phyloP scores from a whole-genome alignment of 2,113 vertebrate species.

The Pandion haliaetus region DNA sequence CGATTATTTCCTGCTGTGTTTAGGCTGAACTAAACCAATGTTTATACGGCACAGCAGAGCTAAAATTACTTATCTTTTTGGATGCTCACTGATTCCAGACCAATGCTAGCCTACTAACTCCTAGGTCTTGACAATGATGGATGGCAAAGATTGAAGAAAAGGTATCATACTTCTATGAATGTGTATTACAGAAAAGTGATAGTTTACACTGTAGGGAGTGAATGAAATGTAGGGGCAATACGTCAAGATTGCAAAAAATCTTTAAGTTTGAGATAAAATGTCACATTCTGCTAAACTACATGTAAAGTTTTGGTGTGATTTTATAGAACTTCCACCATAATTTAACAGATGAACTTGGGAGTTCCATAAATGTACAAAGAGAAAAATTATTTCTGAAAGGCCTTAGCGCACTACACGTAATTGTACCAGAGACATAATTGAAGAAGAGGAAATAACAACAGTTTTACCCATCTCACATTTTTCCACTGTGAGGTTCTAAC shows the following conservation, averaged over 20 bases:
- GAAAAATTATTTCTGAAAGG: background rate
- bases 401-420: background rate
- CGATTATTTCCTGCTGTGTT: background rate
- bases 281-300: background rate
- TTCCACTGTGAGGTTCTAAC: background rate
- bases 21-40: constrained; percentile 9
- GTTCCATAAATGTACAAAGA: background rate
- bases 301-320: background rate
- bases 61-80: constrained; percentile 17
- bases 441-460: background rate
- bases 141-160: constrained; percentile 22
- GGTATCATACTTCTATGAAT: background rate
- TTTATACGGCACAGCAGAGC: constrained; percentile 10
- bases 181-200: background rate
- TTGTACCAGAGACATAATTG: background rate
- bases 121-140: background rate
- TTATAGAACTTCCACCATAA: background rate
- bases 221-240: background rate
- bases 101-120: background rate
- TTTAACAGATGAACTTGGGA: background rate
- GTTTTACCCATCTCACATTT: background rate
- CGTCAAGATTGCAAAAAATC: background rate
- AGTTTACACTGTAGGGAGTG: background rate
- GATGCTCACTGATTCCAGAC: background rate
- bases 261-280: background rate